These are phyloP conservation scores for Antechinus stuartii DNA, from an alignment of 2,113 vertebrate species.

Conservation along the genomic window DNA sequence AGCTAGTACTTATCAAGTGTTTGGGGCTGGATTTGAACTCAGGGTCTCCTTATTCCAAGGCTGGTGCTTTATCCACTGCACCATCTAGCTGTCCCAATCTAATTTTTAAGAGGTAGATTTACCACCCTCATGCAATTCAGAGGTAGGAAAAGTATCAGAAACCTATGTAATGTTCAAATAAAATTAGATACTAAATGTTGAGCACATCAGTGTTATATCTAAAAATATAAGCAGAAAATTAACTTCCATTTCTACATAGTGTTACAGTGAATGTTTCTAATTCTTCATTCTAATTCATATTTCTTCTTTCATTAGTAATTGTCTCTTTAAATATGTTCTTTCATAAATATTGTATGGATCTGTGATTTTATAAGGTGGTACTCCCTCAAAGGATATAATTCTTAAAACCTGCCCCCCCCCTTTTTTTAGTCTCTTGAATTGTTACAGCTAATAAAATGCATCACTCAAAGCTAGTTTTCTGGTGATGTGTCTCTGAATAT, in stretches of 20 bases:
- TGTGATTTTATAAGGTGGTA: neutral
- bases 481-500: neutral
- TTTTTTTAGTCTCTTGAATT: neutral
- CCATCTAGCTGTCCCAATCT: too few relatives aligned
- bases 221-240: neutral
- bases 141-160: conserved; percentile 17
- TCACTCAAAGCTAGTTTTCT: neutral
- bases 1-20: too few relatives aligned
- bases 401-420: neutral
- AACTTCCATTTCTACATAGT: neutral
- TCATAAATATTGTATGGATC: neutral
- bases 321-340: neutral
- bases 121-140: neutral
- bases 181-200: neutral
- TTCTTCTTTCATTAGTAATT: neutral
- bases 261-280: neutral
- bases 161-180: neutral
- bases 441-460: neutral
- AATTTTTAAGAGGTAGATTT: conserved; percentile 42
- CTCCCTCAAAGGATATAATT: neutral
- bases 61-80: too few relatives aligned
- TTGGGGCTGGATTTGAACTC: too few relatives aligned
- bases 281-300: neutral
- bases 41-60: too few relatives aligned
- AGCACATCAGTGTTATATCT: neutral